Evolutionary conservation across 2,797 vertebrate genomes (phyloP).

Genomic region (Pyrocephalus nanus): DNA sequence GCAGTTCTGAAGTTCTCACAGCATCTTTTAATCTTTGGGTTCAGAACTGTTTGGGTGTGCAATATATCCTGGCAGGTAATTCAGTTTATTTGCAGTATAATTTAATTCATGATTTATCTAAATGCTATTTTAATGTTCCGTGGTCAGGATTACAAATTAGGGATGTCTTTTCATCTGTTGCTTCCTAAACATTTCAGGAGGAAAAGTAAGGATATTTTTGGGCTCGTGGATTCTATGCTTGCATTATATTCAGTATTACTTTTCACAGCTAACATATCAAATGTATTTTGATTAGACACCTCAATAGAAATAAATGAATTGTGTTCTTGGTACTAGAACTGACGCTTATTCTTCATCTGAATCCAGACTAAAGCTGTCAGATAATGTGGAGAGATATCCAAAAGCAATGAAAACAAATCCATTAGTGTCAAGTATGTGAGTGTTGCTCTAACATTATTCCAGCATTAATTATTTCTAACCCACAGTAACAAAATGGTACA

Average conservation of each 20-base stretch:
- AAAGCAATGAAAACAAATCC: background rate
- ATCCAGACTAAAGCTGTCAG: background rate
- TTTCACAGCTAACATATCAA: background rate
- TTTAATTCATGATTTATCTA: background rate
- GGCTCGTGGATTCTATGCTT: background rate
- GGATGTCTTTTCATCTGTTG: background rate
- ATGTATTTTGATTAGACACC: background rate
- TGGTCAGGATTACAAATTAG: background rate
- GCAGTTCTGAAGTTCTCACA: background rate
- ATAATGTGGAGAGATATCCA: background rate
- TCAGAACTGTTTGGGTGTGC: background rate
- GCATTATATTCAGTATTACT: background rate
- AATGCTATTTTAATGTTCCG: background rate
- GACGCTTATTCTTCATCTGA: background rate
- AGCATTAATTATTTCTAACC: background rate
- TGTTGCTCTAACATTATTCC: background rate
- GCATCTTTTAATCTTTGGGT: background rate
- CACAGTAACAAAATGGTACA: background rate
- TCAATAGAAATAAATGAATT: constrained; percentile 5
- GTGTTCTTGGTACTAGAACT: background rate
- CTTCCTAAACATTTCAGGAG: background rate
- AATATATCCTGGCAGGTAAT: background rate
- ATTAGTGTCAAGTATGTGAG: background rate
- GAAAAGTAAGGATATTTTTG: background rate
- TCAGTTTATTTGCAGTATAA: background rate